These are phyloP conservation scores for Oncorhynchus masou DNA, from an alignment of 2,113 vertebrate species.

Conservation along the genomic window DNA sequence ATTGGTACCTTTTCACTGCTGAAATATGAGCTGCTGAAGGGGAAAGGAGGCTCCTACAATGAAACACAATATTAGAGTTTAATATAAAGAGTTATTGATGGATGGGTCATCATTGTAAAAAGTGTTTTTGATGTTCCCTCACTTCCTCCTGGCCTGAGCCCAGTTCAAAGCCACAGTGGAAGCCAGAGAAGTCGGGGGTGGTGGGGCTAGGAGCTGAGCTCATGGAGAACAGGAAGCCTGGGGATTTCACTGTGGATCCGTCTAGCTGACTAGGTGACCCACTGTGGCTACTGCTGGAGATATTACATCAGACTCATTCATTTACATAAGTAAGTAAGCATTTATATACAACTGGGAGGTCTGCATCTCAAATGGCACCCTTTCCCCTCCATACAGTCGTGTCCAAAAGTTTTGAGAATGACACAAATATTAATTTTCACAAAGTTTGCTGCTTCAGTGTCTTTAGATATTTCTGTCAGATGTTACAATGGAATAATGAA, in stretches of 20 bases:
- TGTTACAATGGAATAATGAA: no score
- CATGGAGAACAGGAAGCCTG: slow-evolving; percentile 66
- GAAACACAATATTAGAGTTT: slow-evolving; percentile 15
- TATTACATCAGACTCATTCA: neutral
- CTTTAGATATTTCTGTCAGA: no score
- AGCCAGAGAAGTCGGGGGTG: slow-evolving; percentile 64
- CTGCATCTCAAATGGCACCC: no score
- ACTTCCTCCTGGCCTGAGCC: slow-evolving; percentile 54
- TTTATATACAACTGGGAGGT: no score
- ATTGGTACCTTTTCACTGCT: slow-evolving; percentile 63
- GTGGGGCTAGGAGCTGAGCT: slow-evolving; percentile 46
- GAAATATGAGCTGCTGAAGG: slow-evolving; percentile 68
- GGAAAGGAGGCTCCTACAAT: slow-evolving; percentile 66
- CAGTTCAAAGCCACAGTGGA: slow-evolving; percentile 58
- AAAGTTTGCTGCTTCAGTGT: no score
- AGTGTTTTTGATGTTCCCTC: neutral
- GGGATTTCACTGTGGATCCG: slow-evolving; percentile 56
- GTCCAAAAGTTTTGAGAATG: no score
- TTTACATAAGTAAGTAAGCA: no score
- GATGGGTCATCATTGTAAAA: neutral
- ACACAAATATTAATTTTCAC: no score
- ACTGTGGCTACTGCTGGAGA: slow-evolving; percentile 57
- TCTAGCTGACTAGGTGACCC: slow-evolving; percentile 34
- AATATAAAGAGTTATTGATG: slow-evolving; percentile 9
- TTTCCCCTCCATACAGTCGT: no score